Evolutionary conservation across 2,888 invertebrate genomes (phyloP), one percentile per base, ranked within the genome.

Genomic region (Polyommatus iphigenia): DNA sequence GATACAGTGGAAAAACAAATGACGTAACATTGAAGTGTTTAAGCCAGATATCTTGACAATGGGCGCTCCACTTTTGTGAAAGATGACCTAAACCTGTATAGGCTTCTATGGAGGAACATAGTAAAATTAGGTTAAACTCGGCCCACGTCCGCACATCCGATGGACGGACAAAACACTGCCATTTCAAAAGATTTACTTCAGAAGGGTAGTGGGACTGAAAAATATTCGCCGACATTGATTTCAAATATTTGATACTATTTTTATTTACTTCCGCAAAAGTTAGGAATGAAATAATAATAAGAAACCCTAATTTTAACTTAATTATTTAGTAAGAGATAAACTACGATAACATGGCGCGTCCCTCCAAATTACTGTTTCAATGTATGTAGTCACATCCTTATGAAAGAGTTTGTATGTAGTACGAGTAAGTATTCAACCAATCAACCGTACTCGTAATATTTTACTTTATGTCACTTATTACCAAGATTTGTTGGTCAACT

Each of bases 91-190:
- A 83, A 82, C 83, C 78, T 76, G 82, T 82, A 82, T 78, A 81
- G 84, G 83, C 83, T 78, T 86, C 86, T 84, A 83, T 83, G 81
- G 79, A 82, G 84, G 81, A 83, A 82, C 79, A 85, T 83, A 84
- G 82, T 84, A 83, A 85, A 90, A 90, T 90, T 89, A 86, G 90
- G 91, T 90, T 90, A 90, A 90, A 90, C 88, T 89, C 79, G 73
- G 77, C 79, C 78, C 71, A 78, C 79, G 76, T 71, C 78, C 73
- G 78, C 81, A 80, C 79, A 78, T 81, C 82, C 83, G 81, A 80
- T 80, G 67, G 79, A 76, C 71, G 79, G 67, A 82, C 80, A 79
- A 82, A 80, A 81, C 79, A 77, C 24, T 78, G 73, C 71, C 80
- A 79, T 81, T 81, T 80, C 79, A 80, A 82, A 80, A 83, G 79